Conservation (phyloP, 2,797 vertebrate genomes). For the Muscicapa striata region DNA sequence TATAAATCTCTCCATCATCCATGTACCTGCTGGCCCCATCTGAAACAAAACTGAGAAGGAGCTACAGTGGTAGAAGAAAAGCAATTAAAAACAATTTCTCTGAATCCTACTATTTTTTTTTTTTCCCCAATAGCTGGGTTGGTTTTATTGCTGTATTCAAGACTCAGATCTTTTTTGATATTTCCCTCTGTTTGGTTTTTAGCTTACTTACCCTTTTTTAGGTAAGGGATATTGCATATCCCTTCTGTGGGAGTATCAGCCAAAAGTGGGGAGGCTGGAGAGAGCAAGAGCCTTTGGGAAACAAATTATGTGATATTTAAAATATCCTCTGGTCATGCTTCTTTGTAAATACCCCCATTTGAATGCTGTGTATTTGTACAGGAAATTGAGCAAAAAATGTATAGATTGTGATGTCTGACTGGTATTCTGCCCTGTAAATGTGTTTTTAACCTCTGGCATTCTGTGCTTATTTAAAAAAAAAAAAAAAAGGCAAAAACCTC, state of each 20-base stretch:
- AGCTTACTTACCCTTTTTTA: slow-evolving; percentile 49
- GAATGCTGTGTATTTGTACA: slow-evolving; percentile 97
- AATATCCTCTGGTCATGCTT: slow-evolving; percentile 77
- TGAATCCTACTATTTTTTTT: neutral
- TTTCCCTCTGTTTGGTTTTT: slow-evolving; percentile 12
- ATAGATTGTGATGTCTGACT: slow-evolving; percentile 91
- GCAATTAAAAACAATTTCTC: slow-evolving; percentile 33
- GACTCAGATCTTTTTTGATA: neutral
- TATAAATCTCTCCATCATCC: neutral
- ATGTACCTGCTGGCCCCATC: slow-evolving; percentile 35
- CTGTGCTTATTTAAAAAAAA: slow-evolving; percentile 82
- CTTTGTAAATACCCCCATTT: slow-evolving; percentile 90
- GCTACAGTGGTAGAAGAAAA: slow-evolving; percentile 30
- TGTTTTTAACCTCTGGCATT: slow-evolving; percentile 87
- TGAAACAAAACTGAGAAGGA: slow-evolving; percentile 20
- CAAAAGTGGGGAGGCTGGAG: slow-evolving; percentile 71
- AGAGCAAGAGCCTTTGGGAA: slow-evolving; percentile 74
- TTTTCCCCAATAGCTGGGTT: neutral
- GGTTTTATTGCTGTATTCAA: slow-evolving; percentile 26
- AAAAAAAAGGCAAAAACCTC: slow-evolving; percentile 68
- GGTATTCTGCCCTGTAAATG: slow-evolving; percentile 91
- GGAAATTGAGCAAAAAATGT: slow-evolving; percentile 94
- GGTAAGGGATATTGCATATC: slow-evolving; percentile 55
- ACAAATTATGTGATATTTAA: slow-evolving; percentile 74
- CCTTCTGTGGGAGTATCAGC: slow-evolving; percentile 58